A percentile compares a stretch with the other conserved stretches of the same genome.
phyloP scores from a whole-genome alignment of 2,888 invertebrate genomes.

The Phaedon cochleariae region DNA sequence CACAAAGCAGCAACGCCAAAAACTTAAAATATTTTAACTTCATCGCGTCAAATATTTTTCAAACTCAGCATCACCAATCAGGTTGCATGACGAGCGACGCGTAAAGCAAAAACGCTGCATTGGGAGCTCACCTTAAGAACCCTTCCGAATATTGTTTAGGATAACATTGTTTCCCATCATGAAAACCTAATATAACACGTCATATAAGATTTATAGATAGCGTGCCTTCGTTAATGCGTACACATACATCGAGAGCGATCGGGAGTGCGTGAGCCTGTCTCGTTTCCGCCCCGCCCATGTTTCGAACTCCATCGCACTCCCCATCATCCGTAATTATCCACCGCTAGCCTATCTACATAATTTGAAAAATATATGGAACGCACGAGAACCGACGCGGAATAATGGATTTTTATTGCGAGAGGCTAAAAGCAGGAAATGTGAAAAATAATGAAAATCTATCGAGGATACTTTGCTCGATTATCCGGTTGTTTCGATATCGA shows the following conservation, averaged over 20 bases:
- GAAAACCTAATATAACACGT: not conserved
- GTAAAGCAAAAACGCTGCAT: too few species aligned
- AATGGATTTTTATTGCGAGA: slow-evolving; percentile 19
- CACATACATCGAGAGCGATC: not conserved
- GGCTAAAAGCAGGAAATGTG: slow-evolving; percentile 16
- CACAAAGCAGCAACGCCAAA: too few species aligned
- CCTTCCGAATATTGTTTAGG: too few species aligned
- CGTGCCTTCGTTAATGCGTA: not conserved
- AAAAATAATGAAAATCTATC: slow-evolving; percentile 20
- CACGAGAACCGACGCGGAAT: slow-evolving; percentile 11
- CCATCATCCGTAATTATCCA: slow-evolving; percentile 15
- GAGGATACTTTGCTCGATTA: slow-evolving; percentile 11
- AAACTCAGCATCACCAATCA: too few species aligned
- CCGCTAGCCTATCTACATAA: slow-evolving; percentile 14
- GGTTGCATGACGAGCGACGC: too few species aligned
- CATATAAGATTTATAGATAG: not conserved
- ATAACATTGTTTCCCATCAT: not conserved
- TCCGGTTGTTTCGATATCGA: not conserved
- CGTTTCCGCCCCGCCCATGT: not conserved
- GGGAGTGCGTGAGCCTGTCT: not conserved
- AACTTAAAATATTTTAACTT: too few species aligned
- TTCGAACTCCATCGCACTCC: not conserved
- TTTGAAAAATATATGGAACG: slow-evolving; percentile 14
- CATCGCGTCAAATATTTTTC: too few species aligned
- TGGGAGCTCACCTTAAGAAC: too few species aligned